Conservation (phyloP, 2,888 invertebrate genomes). For the Campoplex nolae region DNA sequence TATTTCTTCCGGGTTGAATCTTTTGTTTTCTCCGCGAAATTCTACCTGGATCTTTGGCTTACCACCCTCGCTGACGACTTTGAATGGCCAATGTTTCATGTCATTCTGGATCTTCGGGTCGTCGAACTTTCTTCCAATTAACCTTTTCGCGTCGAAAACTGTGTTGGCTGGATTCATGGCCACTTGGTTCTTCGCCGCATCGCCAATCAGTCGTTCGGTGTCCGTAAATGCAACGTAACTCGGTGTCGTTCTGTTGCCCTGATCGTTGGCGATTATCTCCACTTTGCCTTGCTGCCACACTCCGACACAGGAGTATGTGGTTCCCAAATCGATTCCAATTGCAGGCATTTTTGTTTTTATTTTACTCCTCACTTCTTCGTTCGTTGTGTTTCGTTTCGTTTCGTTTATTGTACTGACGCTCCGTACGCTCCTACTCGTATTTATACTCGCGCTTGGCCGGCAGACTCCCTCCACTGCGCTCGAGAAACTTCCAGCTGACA, state of each 20-base stretch:
- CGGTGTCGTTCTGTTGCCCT: slow-evolving; percentile 90
- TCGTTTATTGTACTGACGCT: slow-evolving; percentile 65
- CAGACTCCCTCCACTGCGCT: slow-evolving; percentile 15
- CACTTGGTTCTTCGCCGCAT: slow-evolving; percentile 87
- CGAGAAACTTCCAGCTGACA: slow-evolving; percentile 49
- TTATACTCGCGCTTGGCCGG: slow-evolving; percentile 60
- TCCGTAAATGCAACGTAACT: slow-evolving; percentile 90
- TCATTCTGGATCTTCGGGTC: slow-evolving; percentile 90
- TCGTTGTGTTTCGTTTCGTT: slow-evolving; percentile 64
- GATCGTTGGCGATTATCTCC: slow-evolving; percentile 85
- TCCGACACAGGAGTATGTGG: slow-evolving; percentile 86
- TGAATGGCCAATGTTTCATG: slow-evolving; percentile 94
- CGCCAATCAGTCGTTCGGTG: slow-evolving; percentile 57
- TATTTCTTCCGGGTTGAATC: slow-evolving; percentile 89
- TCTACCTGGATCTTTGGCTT: slow-evolving; percentile 90
- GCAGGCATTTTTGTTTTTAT: slow-evolving; percentile 84
- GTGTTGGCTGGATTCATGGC: slow-evolving; percentile 91
- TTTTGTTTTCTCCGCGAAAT: slow-evolving; percentile 88
- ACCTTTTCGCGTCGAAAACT: slow-evolving; percentile 85
- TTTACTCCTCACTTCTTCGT: slow-evolving; percentile 49
- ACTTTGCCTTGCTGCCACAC: slow-evolving; percentile 58
- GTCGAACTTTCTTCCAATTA: slow-evolving; percentile 87
- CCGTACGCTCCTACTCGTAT: slow-evolving; percentile 41
- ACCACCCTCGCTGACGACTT: slow-evolving; percentile 87
- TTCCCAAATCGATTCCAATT: slow-evolving; percentile 86